Base-by-base conservation (phyloP, 2,888 invertebrate species). In the Darwinula stevensoni region DNA sequence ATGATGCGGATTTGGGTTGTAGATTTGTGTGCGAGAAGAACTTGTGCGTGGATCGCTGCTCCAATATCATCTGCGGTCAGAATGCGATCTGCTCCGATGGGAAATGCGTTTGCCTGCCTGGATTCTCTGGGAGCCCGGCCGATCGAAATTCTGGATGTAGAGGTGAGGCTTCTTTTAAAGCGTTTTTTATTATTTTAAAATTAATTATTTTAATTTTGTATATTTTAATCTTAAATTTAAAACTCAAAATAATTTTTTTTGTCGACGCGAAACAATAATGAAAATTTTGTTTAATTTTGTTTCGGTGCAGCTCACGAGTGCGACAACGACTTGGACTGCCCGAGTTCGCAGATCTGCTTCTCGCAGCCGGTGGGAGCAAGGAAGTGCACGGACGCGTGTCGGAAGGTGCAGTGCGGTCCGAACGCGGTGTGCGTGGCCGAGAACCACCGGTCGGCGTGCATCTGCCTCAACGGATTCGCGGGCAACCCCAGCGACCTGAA, bases 401-500 rank as follows among this genome's bases (percentile, higher is more conserved):
- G 68, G 38, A 75, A 75, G 53, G 58, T 74, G 17, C 76, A 78
- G 43, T 82, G 82, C 47, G 82, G 82, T 9, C 78, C 80, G 0
- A 82, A 82, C 49, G 78, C 82, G 3, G 51, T 78, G 2, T 82
- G 82, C 47, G 63, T 78, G 4, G 67, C 72, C 12, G 67, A 74
- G 43, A 69, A 70, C 44, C 82, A 82, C 49, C 62, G 71, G 37
- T 74, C 80, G 2, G 66, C 72, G 17, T 84, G 82, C 45, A 67
- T 80, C 36, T 84, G 84, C 46, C 60, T 68, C 15, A 70, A 75
- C 37, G 75, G 74, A 1, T 76, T 66, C 46, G 53, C 59, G 32
- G 84, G 82, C 16, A 71, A 74, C 50, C 78, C 82, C 1, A 67
- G 65, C 39, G 74, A 82, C 48, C 56, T 75, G 14, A 60, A 62